A percentile compares a stretch with the other conserved stretches of the same genome.
These are phyloP conservation scores for Maconellicoccus hirsutus DNA, from an alignment of 1,140 invertebrate species.

Conservation along the genomic window DNA sequence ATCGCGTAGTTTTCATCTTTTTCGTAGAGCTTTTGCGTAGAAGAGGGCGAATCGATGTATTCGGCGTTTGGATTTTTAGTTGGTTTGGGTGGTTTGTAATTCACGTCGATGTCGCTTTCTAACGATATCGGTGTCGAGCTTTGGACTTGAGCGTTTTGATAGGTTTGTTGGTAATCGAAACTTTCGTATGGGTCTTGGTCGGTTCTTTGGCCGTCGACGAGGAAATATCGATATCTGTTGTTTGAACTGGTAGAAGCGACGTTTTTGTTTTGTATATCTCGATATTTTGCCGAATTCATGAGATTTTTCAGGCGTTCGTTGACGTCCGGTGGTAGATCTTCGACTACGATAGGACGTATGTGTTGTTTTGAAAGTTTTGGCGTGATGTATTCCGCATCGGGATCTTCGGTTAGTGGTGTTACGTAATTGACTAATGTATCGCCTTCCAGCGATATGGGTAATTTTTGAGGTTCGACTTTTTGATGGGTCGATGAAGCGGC, in stretches of 20 bases:
- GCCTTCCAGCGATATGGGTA: conserved; percentile 27
- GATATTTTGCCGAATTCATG: not conserved
- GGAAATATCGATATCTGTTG: not conserved
- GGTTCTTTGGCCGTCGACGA: not conserved
- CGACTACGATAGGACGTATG: conserved; percentile 4
- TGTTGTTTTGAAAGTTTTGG: conserved; percentile 25
- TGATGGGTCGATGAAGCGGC: not conserved
- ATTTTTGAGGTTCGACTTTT: not conserved
- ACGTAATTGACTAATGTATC: conserved; percentile 43
- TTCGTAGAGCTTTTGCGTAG: not conserved
- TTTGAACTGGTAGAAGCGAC: not conserved
- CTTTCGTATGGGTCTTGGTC: conserved; percentile 15
- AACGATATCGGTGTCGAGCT: conserved; percentile 33
- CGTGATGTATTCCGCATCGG: conserved; percentile 41
- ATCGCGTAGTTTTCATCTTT: not conserved
- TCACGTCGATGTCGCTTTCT: conserved; percentile 18
- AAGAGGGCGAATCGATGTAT: not conserved
- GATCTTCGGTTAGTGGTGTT: conserved; percentile 38
- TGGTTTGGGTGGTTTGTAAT: conserved; percentile 21
- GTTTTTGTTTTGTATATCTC: not conserved
- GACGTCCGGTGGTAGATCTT: conserved; percentile 11
- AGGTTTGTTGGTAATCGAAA: not conserved
- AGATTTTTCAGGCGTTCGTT: conserved; percentile 10
- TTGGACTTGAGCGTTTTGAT: conserved; percentile 3
- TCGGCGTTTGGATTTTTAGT: conserved; percentile 22